phyloP scores from a whole-genome alignment of 2,113 vertebrate genomes.

The Mesocricetus auratus region DNA sequence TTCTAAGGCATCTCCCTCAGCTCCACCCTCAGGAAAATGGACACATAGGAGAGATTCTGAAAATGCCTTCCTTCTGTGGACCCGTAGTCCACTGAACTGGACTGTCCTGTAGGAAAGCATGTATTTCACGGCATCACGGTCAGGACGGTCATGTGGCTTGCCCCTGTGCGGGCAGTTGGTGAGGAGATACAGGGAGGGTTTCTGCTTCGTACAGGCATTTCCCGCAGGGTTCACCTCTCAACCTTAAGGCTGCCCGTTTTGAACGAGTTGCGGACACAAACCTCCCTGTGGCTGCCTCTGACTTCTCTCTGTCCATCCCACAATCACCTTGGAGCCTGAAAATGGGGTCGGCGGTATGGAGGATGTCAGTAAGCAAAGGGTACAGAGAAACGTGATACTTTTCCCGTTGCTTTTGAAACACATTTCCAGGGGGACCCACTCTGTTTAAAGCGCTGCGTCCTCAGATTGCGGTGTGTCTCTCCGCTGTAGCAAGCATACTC shows the following conservation, averaged over 20 bases:
- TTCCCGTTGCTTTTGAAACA: background rate
- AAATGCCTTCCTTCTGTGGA: background rate
- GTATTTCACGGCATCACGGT: fast-evolving
- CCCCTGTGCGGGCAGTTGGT: fast-evolving
- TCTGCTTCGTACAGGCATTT: background rate
- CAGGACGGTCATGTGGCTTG: background rate
- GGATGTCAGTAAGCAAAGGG: background rate
- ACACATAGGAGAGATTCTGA: background rate
- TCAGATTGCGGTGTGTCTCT: background rate
- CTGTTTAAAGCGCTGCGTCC: background rate
- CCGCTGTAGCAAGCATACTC: background rate
- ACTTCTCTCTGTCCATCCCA: background rate
- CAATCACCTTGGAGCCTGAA: fast-evolving
- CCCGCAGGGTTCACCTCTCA: too few relatives aligned
- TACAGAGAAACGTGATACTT: fast-evolving
- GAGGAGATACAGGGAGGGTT: too few relatives aligned
- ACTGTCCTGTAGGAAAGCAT: background rate
- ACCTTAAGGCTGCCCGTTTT: background rate
- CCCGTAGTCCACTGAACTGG: background rate
- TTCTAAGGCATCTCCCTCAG: too few relatives aligned
- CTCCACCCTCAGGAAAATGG: background rate
- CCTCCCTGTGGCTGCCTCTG: background rate
- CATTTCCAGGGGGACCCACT: background rate
- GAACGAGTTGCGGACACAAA: fast-evolving
- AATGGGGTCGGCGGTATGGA: background rate